Percentiles rank a stretch among this genome's conserved stretches.
These are phyloP conservation scores for Chymomyza amoena DNA, from an alignment of 2,888 invertebrate genomes.

Conservation along the genomic window DNA sequence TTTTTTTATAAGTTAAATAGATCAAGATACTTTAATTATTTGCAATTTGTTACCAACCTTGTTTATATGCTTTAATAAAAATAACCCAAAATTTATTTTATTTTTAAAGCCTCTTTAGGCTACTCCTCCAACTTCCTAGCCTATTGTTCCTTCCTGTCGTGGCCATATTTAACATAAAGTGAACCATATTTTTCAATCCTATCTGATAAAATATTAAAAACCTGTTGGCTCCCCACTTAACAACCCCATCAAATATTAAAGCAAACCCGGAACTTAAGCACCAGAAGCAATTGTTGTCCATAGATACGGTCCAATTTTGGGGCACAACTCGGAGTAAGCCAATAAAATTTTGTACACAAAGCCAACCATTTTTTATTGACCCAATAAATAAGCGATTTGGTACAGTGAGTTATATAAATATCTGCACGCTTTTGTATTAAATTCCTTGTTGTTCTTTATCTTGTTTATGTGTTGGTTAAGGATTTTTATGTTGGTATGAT, in stretches of 20 bases:
- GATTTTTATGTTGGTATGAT: background rate
- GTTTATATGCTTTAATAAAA: too few relatives aligned
- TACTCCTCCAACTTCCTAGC: too few relatives aligned
- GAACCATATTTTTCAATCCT: too few relatives aligned
- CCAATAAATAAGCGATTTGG: constrained; percentile 68
- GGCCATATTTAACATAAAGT: too few relatives aligned
- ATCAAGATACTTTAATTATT: too few relatives aligned
- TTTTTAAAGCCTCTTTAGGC: too few relatives aligned
- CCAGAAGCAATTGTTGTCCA: background rate
- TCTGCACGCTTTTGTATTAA: constrained; percentile 13
- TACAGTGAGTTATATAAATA: background rate
- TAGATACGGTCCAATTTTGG: background rate
- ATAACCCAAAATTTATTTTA: too few relatives aligned
- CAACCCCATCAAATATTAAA: background rate
- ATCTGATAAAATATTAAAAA: too few relatives aligned
- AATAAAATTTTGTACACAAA: constrained; percentile 36
- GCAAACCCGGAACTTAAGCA: background rate
- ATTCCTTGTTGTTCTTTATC: constrained; percentile 8
- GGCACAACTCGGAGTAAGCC: background rate
- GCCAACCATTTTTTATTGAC: constrained; percentile 63
- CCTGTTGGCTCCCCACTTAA: background rate
- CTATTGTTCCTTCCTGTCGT: too few relatives aligned
- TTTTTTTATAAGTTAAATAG: too few relatives aligned
- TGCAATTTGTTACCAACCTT: too few relatives aligned
- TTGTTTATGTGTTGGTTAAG: constrained; percentile 3